These are phyloP conservation scores for Pomacea canaliculata DNA, from an alignment of 2,888 invertebrate genomes.

Conservation along the genomic window DNA sequence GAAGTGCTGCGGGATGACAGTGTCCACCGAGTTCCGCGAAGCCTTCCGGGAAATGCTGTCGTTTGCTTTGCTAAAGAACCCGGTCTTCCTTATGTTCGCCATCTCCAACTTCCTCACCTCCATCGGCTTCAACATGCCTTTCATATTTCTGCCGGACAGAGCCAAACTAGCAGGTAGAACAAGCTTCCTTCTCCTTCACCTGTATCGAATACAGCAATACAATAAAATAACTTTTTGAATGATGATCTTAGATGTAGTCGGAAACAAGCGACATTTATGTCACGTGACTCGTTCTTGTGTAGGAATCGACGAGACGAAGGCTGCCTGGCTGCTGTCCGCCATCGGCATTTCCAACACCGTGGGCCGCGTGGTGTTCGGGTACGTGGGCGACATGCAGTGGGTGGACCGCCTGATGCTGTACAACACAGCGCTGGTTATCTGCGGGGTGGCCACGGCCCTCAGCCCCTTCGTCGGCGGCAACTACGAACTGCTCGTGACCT, in stretches of 20 bases:
- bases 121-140: constrained; percentile 86
- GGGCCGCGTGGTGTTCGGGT: constrained; percentile 84
- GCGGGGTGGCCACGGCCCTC: constrained; percentile 88
- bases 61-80: constrained; percentile 39
- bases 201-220: not conserved
- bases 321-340: constrained; percentile 82
- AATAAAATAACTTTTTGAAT: not conserved
- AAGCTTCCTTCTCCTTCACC: too few species aligned
- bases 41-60: constrained; percentile 80
- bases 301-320: constrained; percentile 64
- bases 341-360: constrained; percentile 93
- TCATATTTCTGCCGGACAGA: constrained; percentile 82
- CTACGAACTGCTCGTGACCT: constrained; percentile 80
- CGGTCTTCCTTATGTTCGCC: constrained; percentile 41
- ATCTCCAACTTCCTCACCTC: constrained; percentile 42
- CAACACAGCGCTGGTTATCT: constrained; percentile 87
- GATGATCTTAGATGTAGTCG: not conserved
- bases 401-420: constrained; percentile 90
- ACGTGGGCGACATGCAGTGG: constrained; percentile 80
- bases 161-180: constrained; percentile 72
- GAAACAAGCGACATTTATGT: not conserved
- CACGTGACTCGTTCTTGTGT: not conserved
- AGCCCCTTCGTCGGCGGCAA: constrained; percentile 78
- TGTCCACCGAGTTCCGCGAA: constrained; percentile 46
- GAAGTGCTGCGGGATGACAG: constrained; percentile 23